Base-by-base conservation (phyloP, 37 sponge, comb jelly and placozoan species). In the Eunapius fragilis region DNA sequence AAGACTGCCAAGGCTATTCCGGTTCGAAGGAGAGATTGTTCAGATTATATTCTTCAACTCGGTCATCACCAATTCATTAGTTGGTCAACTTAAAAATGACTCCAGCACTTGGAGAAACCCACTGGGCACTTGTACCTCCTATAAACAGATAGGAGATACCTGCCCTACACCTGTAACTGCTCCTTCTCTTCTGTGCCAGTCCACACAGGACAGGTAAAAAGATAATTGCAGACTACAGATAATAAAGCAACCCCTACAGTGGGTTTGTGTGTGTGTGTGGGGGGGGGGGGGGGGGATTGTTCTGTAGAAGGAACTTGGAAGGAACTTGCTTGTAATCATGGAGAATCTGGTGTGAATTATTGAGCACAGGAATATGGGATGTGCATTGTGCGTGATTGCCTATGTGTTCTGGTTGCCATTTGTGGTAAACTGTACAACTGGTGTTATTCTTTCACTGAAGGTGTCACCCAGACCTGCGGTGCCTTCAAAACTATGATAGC, bases 151-250 rank as follows among this genome's bases (percentile, higher is more conserved):
- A n/a, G 87, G 37, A 34, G 67, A 70, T 0, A 69, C 37, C 2
- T 93, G 93, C 38, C 87, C 89, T 6, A 69, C 79, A 22, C 93
- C 93, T 30, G 27, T 69, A n/a, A 26, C 26, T 6, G 85, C 89
- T 33, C 47, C 80, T 26, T 93, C 93, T 37, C 81, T 89, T 19
- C 75, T 89, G 17, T 93, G 93, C 70, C 28, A 37, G 13, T 77
- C 89, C 7, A 58, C 73, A 45, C 19, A 68, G 19, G 78, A 68
- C 26, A 70, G 45, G 88, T 88, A 25, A 25, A 26, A 48, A n/a
- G n/a, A n/a, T n/a, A n/a, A n/a, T n/a, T n/a, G n/a, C n/a, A n/a
- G n/a, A n/a, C n/a, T n/a, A n/a, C n/a, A n/a, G n/a, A n/a, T n/a
- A n/a, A n/a, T n/a, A n/a, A n/a, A n/a, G n/a, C n/a, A n/a, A n/a